phyloP scores from a whole-genome alignment of 2,888 invertebrate genomes.

The Tholera decimalis region DNA sequence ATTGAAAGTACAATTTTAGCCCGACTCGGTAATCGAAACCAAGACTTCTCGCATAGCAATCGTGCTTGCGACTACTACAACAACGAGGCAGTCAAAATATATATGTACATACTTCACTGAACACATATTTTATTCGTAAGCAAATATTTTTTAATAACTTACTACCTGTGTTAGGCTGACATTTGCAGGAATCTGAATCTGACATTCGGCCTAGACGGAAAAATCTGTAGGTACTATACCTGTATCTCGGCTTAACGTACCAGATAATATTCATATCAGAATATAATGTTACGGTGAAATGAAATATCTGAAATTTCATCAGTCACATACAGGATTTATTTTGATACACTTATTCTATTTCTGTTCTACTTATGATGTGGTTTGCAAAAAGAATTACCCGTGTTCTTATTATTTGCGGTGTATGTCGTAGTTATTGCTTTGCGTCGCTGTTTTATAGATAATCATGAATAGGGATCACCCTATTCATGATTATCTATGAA shows the following conservation, averaged over 20 bases:
- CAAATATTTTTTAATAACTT: no score
- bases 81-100: no score
- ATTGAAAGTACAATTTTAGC: no score
- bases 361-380: conserved; percentile 1
- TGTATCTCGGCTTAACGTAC: not conserved
- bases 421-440: conserved; percentile 17
- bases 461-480: not conserved
- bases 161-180: no score
- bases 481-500: not conserved
- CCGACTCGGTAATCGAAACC: no score
- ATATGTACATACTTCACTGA: no score
- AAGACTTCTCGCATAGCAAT: no score
- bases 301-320: not conserved
- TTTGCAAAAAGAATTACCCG: conserved; percentile 21
- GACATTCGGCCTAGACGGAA: no score
- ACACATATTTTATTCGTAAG: no score
- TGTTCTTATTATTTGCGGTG: conserved; percentile 36
- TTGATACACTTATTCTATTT: conserved; percentile 21
- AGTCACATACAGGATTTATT: conserved; percentile 21
- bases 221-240: not conserved
- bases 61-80: no score
- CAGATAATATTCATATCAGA: no score
- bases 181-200: no score
- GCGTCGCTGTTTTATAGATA: conserved; percentile 2
- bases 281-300: not conserved